Percentiles rank a stretch among this genome's conserved stretches.
Evolutionary conservation across 2,888 invertebrate species (phyloP).

Genomic region (Watsonalla binaria): DNA sequence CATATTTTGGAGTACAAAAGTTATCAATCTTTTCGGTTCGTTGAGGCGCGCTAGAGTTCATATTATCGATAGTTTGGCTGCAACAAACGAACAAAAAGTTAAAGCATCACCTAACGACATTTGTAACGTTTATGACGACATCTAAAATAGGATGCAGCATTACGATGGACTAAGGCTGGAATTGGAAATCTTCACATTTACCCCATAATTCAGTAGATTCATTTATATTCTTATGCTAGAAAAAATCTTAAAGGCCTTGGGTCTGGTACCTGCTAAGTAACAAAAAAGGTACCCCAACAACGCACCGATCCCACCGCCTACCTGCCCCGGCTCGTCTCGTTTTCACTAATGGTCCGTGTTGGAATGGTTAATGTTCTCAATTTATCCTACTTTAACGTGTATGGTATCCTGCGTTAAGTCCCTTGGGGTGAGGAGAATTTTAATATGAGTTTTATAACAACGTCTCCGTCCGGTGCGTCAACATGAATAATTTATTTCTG

Average conservation of each 20-base stretch:
- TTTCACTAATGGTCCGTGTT: slow-evolving; percentile 62
- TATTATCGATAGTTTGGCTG: too few species aligned
- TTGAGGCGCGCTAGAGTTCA: too few species aligned
- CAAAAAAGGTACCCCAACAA: slow-evolving; percentile 56
- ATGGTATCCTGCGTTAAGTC: slow-evolving; percentile 37
- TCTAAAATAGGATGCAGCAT: too few species aligned
- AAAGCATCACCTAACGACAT: too few species aligned
- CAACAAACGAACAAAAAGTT: too few species aligned
- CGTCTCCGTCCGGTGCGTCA: slow-evolving; percentile 36
- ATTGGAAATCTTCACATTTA: background rate
- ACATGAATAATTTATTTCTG: slow-evolving; percentile 63
- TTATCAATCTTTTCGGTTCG: too few species aligned
- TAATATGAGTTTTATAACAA: slow-evolving; percentile 48
- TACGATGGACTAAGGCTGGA: too few species aligned
- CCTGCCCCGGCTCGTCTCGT: slow-evolving; percentile 61
- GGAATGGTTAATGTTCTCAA: slow-evolving; percentile 68
- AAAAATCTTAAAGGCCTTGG: slow-evolving; percentile 53
- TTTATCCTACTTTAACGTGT: slow-evolving; percentile 58
- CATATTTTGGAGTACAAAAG: too few species aligned
- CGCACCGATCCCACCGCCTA: slow-evolving; percentile 55
- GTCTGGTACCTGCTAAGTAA: slow-evolving; percentile 65
- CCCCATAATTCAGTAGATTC: slow-evolving; percentile 5
- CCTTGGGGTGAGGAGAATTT: slow-evolving; percentile 58
- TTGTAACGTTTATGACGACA: too few species aligned
- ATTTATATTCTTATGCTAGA: slow-evolving; percentile 33